Evolutionary conservation across 2,888 invertebrate genomes (phyloP).

Genomic region (Orthonevra nobilis): DNA sequence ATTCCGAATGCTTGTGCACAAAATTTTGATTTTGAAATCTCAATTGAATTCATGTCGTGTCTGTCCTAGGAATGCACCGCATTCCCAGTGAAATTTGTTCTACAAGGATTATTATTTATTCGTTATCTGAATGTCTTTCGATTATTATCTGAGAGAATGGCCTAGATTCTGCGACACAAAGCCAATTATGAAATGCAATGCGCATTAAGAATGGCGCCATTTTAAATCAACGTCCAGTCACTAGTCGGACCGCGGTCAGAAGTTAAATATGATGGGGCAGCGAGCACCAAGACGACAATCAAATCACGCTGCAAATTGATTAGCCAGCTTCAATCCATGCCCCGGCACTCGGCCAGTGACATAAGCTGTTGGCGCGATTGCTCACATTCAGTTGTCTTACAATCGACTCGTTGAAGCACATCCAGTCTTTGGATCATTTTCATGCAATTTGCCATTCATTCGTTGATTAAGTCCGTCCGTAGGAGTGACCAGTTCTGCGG

Average conservation of each 20-base stretch:
- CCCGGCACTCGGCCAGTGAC: conserved; percentile 11
- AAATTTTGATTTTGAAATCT: neutral
- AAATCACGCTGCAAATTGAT: conserved; percentile 67
- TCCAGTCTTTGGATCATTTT: conserved; percentile 47
- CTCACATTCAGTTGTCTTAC: conserved; percentile 34
- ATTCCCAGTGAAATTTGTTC: neutral
- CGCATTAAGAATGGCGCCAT: conserved; percentile 48
- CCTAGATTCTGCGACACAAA: too few relatives aligned
- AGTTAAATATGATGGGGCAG: conserved; percentile 49
- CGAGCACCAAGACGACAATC: conserved; percentile 56
- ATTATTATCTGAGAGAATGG: too few relatives aligned
- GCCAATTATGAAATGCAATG: too few relatives aligned
- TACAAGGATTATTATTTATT: too few relatives aligned
- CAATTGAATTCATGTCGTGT: neutral
- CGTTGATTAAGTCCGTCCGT: conserved; percentile 51
- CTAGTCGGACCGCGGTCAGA: conserved; percentile 44
- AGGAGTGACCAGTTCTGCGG: too few relatives aligned
- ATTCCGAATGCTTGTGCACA: neutral
- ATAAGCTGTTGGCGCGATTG: conserved; percentile 52
- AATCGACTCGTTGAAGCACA: conserved; percentile 29
- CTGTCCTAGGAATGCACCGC: neutral
- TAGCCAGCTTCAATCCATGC: conserved; percentile 38
- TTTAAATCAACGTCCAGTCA: conserved; percentile 42
- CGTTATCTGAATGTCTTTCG: too few relatives aligned
- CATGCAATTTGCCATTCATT: conserved; percentile 65